A percentile compares a stretch with the other conserved stretches of the same genome.
Evolutionary conservation across 2,797 vertebrate genomes (phyloP).

Genomic region (Furcifer pardalis): DNA sequence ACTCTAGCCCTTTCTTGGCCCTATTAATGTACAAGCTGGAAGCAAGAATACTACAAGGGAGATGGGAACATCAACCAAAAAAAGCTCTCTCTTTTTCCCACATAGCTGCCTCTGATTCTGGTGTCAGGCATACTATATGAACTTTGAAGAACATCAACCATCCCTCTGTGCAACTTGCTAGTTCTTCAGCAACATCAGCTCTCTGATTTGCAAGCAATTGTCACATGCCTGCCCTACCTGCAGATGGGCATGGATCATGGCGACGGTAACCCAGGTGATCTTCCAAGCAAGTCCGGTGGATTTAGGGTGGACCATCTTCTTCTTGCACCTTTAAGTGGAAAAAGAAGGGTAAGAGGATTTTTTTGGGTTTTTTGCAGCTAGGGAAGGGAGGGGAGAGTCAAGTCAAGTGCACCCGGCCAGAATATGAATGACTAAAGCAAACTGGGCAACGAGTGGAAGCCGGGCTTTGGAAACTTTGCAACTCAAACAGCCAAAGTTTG

Average conservation of each 20-base stretch:
- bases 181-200: neutral
- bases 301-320: conserved; percentile 69
- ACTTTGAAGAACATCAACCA: neutral
- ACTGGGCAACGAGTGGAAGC: conserved; percentile 42
- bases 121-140: conserved; percentile 20
- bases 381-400: conserved; percentile 29
- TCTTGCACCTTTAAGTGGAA: conserved; percentile 33
- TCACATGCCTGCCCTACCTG: conserved; percentile 73
- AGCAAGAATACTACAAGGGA: neutral
- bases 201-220: neutral
- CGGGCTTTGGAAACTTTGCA: conserved; percentile 54
- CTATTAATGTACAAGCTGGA: neutral
- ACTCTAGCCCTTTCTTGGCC: neutral
- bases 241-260: conserved; percentile 52
- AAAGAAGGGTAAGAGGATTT: conserved; percentile 40
- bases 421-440: conserved; percentile 66
- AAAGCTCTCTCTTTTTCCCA: conserved; percentile 8
- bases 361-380: conserved; percentile 61
- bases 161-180: conserved; percentile 2
- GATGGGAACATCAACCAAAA: neutral
- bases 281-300: conserved; percentile 63
- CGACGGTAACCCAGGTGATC: conserved; percentile 68
- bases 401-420: conserved; percentile 48
- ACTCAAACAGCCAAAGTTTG: conserved; percentile 57
- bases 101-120: conserved; percentile 11